Conservation (phyloP, 2,113 vertebrate species). For the Mesitornis unicolor region DNA sequence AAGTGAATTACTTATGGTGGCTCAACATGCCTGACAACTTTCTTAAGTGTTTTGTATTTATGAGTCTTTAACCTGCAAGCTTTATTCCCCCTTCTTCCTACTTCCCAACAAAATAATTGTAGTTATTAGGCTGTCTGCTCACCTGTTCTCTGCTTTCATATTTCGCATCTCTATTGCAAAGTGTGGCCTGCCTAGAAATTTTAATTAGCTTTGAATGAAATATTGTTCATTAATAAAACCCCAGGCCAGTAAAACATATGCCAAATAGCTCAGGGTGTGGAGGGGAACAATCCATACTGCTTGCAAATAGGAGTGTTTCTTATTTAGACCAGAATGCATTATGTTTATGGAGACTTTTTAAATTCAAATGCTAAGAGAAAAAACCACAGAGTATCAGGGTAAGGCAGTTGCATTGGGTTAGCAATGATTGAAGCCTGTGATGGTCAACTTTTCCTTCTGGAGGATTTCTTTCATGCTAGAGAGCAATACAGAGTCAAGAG, state of each 20-base stretch:
- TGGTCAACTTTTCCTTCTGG: background rate
- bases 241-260: slow-evolving; percentile 51
- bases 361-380: background rate
- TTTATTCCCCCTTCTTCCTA: background rate
- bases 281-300: background rate
- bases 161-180: slow-evolving; percentile 51
- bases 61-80: background rate
- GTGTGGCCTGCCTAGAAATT: slow-evolving; percentile 51
- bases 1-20: background rate
- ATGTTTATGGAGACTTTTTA: slow-evolving; percentile 8
- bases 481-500: no score
- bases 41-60: background rate
- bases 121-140: slow-evolving; percentile 56
- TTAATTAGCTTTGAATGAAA: slow-evolving; percentile 70
- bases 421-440: rapidly evolving
- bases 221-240: slow-evolving; percentile 69
- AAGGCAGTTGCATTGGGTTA: background rate
- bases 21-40: background rate
- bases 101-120: slow-evolving; percentile 48
- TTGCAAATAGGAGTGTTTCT: slow-evolving; percentile 18
- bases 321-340: slow-evolving; percentile 6
- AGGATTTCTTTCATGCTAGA: background rate
- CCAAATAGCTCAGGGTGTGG: slow-evolving; percentile 7
- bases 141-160: slow-evolving; percentile 49
- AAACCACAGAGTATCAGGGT: background rate